A percentile compares a stretch with the other conserved stretches of the same genome.
Evolutionary conservation across 2,797 vertebrate species (phyloP).

Genomic region (Merluccius polli): DNA sequence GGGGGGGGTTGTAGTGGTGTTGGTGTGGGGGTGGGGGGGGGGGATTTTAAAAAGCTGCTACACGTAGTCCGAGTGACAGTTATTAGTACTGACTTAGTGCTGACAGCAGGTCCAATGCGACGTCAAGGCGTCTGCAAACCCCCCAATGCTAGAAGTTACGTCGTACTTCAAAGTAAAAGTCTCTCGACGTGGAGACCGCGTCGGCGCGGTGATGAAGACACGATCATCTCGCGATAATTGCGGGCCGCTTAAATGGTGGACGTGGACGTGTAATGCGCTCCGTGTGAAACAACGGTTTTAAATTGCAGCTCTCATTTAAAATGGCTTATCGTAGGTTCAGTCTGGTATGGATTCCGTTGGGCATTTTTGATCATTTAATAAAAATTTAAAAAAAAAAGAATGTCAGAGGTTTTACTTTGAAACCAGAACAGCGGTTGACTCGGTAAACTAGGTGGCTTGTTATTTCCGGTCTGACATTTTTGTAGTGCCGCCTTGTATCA

Average conservation of each 20-base stretch:
- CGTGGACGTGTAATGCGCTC: no score
- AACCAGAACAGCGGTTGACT: neutral
- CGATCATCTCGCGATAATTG: no score
- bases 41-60: neutral
- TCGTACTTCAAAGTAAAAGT: conserved; percentile 34
- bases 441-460: neutral
- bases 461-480: neutral
- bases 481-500: neutral
- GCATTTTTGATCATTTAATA: neutral
- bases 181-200: neutral
- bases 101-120: conserved; percentile 64
- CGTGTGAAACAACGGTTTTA: no score
- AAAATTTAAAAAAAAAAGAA: neutral
- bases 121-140: neutral
- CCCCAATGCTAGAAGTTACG: neutral
- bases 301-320: no score
- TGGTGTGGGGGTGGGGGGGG: no score
- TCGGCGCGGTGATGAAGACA: neutral
- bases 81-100: conserved; percentile 33
- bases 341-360: neutral
- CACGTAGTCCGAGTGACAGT: neutral
- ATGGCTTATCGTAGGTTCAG: neutral
- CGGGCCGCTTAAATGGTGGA: no score
- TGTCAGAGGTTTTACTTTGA: neutral
- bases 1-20: no score